phyloP scores from a whole-genome alignment of 2,113 vertebrate genomes.

The Leptocoma aspasia region DNA sequence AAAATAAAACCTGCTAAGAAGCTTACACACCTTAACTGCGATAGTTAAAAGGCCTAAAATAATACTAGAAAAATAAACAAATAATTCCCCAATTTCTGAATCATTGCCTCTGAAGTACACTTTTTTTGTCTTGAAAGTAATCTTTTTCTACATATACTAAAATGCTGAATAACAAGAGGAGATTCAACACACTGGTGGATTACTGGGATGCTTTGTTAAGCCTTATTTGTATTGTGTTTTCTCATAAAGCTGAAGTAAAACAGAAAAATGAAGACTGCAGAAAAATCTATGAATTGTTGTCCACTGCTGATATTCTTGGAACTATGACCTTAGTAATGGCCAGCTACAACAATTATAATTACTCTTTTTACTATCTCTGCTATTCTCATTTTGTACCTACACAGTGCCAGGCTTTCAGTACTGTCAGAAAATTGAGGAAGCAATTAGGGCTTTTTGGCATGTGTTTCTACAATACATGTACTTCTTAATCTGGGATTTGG shows the following conservation, averaged over 20 bases:
- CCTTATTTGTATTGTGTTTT: background rate
- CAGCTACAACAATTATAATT: background rate
- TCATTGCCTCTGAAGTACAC: background rate
- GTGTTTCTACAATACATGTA: background rate
- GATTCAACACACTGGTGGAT: background rate
- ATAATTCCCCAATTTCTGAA: background rate
- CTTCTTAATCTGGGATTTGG: background rate
- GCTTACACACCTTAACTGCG: background rate
- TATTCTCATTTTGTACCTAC: constrained; percentile 1
- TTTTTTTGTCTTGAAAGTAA: background rate
- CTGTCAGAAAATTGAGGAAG: constrained; percentile 12
- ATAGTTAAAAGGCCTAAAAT: background rate
- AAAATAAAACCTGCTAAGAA: background rate
- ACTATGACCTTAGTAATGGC: background rate
- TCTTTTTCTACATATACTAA: background rate
- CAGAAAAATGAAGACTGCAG: background rate
- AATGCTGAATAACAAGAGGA: background rate
- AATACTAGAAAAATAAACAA: background rate
- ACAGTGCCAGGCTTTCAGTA: background rate
- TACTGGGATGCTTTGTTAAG: background rate
- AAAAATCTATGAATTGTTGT: background rate
- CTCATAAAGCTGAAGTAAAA: background rate
- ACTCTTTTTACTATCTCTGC: background rate
- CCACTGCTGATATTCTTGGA: background rate
- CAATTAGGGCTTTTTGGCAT: background rate